Evolutionary conservation across 2,888 invertebrate genomes (phyloP).

Genomic region (Neoitamus cyanurus): DNA sequence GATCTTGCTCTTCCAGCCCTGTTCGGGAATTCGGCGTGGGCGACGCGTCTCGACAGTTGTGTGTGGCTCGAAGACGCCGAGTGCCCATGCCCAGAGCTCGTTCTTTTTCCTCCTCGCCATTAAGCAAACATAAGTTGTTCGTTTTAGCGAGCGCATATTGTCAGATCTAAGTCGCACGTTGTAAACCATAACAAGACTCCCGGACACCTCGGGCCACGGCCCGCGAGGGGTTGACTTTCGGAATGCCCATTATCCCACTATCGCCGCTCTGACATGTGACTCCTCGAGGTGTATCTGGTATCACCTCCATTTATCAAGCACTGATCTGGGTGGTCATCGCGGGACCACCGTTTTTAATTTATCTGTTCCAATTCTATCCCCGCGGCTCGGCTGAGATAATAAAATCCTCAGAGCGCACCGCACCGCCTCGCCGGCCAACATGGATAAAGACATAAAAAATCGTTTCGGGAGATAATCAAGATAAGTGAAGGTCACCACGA

Average conservation of each 20-base stretch:
- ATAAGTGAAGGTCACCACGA: slow-evolving; percentile 43
- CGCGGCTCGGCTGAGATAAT: not conserved
- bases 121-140: slow-evolving; percentile 21
- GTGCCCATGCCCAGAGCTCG: not conserved
- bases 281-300: slow-evolving; percentile 11
- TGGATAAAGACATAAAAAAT: slow-evolving; percentile 40
- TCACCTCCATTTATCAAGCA: slow-evolving; percentile 39
- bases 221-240: not conserved
- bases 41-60: slow-evolving; percentile 25
- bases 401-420: slow-evolving; percentile 15
- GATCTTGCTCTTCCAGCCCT: not conserved
- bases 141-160: not conserved
- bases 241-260: slow-evolving; percentile 4
- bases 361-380: slow-evolving; percentile 28
- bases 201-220: not conserved
- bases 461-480: slow-evolving; percentile 31
- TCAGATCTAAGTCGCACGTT: slow-evolving; percentile 1
- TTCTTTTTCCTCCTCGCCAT: slow-evolving; percentile 7
- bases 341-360: slow-evolving; percentile 34
- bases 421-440: not conserved
- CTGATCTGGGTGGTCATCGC: slow-evolving; percentile 35
- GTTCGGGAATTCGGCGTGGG: slow-evolving; percentile 41
- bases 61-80: slow-evolving; percentile 14
- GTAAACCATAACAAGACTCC: slow-evolving; percentile 13
- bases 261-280: slow-evolving; percentile 5